phyloP scores from a whole-genome alignment of 2,888 invertebrate species.

The Phalangium opilio region DNA sequence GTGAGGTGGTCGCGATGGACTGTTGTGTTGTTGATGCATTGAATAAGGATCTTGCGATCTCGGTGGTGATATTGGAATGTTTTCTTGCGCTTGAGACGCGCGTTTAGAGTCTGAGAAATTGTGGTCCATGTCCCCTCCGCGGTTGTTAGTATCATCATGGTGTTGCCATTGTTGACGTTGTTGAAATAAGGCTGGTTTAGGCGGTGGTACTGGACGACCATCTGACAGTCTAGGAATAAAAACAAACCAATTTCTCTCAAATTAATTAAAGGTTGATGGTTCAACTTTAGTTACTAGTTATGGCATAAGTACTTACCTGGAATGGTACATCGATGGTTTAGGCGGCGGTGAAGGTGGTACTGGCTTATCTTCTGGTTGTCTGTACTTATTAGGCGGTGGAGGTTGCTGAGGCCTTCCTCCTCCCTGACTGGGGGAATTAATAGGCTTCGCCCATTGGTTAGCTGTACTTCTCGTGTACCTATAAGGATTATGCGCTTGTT shows the following conservation, averaged over 20 bases:
- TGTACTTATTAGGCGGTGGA: conserved; percentile 7
- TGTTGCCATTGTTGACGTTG: conserved; percentile 39
- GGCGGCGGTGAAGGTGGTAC: conserved; percentile 18
- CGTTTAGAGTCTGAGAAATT: no score
- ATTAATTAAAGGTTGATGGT: no score
- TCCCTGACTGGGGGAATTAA: conserved; percentile 6
- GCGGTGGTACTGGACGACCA: conserved; percentile 60
- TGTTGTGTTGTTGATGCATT: no score
- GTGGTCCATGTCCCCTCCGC: no score
- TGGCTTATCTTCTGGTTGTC: conserved; percentile 12
- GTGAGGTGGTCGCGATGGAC: no score
- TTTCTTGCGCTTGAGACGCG: no score
- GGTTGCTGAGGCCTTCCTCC: no score
- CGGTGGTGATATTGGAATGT: no score
- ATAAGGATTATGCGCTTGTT: conserved; percentile 39
- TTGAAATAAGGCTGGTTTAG: conserved; percentile 81
- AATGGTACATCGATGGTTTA: conserved; percentile 15
- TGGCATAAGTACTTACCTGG: conserved; percentile 11
- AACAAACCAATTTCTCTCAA: no score
- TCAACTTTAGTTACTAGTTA: no score
- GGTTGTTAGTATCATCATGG: no score
- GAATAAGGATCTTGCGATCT: no score
- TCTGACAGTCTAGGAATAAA: conserved; percentile 12
- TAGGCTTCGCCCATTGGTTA: conserved; percentile 36
- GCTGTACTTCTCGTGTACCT: conserved; percentile 50